Percentiles rank a stretch among this genome's conserved stretches.
These are phyloP conservation scores for Pogonus chalceus DNA, from an alignment of 1,140 invertebrate species.

Conservation along the genomic window DNA sequence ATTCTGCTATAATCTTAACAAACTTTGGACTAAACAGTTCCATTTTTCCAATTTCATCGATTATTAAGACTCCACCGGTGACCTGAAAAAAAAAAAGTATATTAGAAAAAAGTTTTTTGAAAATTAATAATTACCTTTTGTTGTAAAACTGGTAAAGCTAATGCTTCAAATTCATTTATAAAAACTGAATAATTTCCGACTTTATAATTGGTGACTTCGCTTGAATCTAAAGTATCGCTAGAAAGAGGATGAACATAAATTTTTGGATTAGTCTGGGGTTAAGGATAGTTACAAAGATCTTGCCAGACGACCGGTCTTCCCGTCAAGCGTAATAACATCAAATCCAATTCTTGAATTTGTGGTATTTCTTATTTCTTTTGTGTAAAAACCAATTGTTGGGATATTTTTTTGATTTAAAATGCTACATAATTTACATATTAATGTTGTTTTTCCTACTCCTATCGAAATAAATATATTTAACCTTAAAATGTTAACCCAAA, in stretches of 20 bases:
- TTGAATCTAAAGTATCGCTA: constrained; percentile 19
- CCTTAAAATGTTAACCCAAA: constrained; percentile 12
- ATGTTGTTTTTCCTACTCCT: constrained; percentile 55
- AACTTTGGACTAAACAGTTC: constrained; percentile 51
- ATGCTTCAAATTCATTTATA: constrained; percentile 44
- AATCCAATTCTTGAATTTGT: constrained; percentile 44
- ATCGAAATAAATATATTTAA: constrained; percentile 10
- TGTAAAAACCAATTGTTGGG: constrained; percentile 48
- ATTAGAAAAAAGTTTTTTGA: too few species aligned
- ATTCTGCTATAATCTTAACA: constrained; percentile 29
- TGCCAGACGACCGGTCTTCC: constrained; percentile 37
- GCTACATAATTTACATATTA: constrained; percentile 41
- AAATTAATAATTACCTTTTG: too few species aligned
- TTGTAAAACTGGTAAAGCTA: constrained; percentile 39
- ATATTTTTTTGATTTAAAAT: constrained; percentile 30
- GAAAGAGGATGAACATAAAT: constrained; percentile 14
- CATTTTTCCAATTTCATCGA: constrained; percentile 64
- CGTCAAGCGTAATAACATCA: constrained; percentile 45
- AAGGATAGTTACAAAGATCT: constrained; percentile 35
- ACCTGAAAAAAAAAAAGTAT: constrained; percentile 21
- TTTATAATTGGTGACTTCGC: constrained; percentile 20
- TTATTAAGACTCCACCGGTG: constrained; percentile 36
- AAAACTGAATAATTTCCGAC: constrained; percentile 51
- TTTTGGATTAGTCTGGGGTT: constrained; percentile 5
- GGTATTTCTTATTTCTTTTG: constrained; percentile 45